Percentiles rank a stretch among this genome's conserved stretches.
Evolutionary conservation across 30 jellyfish, hydroid and myxozoan genomes (phyloP).

Genomic region (Rhopilema esculentum): DNA sequence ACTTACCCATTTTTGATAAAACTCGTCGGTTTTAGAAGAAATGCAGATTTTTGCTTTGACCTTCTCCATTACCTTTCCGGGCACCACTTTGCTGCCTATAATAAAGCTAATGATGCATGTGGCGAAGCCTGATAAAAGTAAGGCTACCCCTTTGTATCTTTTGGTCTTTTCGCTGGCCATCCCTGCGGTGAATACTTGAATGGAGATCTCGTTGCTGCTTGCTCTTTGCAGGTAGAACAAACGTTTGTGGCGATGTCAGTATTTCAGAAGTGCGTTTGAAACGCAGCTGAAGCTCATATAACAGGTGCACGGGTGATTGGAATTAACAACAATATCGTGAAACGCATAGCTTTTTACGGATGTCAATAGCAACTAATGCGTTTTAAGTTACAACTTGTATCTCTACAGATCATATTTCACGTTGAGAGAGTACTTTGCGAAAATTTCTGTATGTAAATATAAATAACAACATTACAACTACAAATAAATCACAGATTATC

Average conservation of each 20-base stretch:
- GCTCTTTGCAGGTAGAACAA: not conserved
- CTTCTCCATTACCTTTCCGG: not conserved
- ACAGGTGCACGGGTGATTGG: not conserved
- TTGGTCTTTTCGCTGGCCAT: not conserved
- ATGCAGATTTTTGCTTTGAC: constrained; percentile 28
- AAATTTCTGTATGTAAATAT: not conserved
- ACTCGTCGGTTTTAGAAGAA: constrained; percentile 32
- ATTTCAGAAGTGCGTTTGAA: not conserved
- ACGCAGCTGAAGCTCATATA: not conserved
- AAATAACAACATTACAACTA: not conserved
- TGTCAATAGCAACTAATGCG: not conserved
- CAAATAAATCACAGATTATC: not conserved
- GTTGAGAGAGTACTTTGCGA: not conserved
- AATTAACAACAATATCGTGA: not conserved
- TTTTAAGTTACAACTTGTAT: not conserved
- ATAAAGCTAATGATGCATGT: constrained; percentile 20
- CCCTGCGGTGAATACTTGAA: not conserved
- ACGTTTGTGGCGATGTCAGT: not conserved
- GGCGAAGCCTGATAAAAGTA: constrained; percentile 24
- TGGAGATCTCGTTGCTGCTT: not conserved
- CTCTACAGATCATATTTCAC: not conserved
- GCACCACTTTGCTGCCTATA: constrained; percentile 25
- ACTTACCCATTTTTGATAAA: constrained; percentile 61
- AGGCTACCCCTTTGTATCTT: constrained; percentile 29
- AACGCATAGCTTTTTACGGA: not conserved